Conservation (phyloP, 1,140 invertebrate species). For the Teleopsis dalmanni region DNA sequence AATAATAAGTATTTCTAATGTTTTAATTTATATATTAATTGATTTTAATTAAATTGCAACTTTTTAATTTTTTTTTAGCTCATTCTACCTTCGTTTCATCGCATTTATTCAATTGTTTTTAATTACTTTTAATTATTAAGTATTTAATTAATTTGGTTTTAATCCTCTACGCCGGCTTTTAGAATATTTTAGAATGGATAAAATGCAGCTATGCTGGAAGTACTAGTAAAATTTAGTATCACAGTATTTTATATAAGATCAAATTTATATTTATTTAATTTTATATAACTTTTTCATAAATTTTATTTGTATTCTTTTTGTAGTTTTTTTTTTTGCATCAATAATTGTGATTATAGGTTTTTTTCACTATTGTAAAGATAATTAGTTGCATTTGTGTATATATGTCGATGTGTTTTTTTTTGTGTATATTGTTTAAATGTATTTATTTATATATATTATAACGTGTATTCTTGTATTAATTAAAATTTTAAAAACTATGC, state of each 20-base stretch:
- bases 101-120: too few species aligned
- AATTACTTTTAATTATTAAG: conserved; percentile 6
- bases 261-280: conserved; percentile 26
- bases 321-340: conserved; percentile 11
- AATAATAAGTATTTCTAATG: too few species aligned
- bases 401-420: background rate
- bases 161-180: conserved; percentile 15
- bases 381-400: background rate
- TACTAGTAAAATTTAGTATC: conserved; percentile 46
- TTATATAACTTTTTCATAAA: conserved; percentile 10
- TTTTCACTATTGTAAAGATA: too few species aligned
- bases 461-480: background rate
- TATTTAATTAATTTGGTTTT: background rate
- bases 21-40: too few species aligned
- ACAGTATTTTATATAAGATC: conserved; percentile 45
- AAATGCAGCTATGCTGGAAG: conserved; percentile 46
- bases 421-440: background rate
- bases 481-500: background rate
- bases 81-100: too few species aligned
- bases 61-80: too few species aligned
- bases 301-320: conserved; percentile 1
- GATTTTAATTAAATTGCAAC: too few species aligned
- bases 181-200: conserved; percentile 45
- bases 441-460: background rate
- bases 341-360: background rate